Evolutionary conservation across 2,113 vertebrate species (phyloP).

Genomic region (Typhlomys cinereus): DNA sequence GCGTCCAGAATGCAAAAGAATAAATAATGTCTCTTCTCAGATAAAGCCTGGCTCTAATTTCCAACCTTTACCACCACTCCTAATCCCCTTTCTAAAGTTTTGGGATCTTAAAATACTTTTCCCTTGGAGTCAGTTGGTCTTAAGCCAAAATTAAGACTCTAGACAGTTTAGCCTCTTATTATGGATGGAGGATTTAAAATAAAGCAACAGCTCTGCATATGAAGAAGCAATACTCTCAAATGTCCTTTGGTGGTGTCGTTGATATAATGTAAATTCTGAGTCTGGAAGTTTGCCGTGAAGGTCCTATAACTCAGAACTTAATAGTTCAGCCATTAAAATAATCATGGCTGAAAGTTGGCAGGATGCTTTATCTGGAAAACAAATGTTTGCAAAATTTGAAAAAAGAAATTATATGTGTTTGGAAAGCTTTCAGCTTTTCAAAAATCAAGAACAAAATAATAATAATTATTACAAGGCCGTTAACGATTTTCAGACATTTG

Average conservation of each 20-base stretch:
- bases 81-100: conserved; percentile 61
- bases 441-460: background rate
- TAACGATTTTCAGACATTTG: conserved; percentile 40
- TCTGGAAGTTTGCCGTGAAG: conserved; percentile 69
- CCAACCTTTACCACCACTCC: conserved; percentile 17
- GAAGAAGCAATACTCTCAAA: conserved; percentile 36
- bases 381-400: conserved; percentile 71
- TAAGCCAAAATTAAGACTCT: conserved; percentile 60
- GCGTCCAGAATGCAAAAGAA: conserved; percentile 66
- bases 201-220: conserved; percentile 25
- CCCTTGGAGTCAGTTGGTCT: conserved; percentile 60
- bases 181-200: conserved; percentile 41
- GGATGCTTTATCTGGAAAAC: conserved; percentile 74
- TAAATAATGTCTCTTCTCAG: conserved; percentile 76
- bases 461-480: background rate
- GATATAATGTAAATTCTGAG: conserved; percentile 55
- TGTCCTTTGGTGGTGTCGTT: conserved; percentile 19
- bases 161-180: conserved; percentile 55
- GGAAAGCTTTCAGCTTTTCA: conserved; percentile 65
- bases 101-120: conserved; percentile 76
- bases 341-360: conserved; percentile 75
- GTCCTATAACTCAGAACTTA: conserved; percentile 73
- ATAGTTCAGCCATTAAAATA: conserved; percentile 76
- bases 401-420: conserved; percentile 52
- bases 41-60: conserved; percentile 65